Percentiles rank a stretch among this genome's conserved stretches.
These are phyloP conservation scores for Bergia sp. DNA, from an alignment of 92 coral and sea anemone genomes.

Conservation along the genomic window DNA sequence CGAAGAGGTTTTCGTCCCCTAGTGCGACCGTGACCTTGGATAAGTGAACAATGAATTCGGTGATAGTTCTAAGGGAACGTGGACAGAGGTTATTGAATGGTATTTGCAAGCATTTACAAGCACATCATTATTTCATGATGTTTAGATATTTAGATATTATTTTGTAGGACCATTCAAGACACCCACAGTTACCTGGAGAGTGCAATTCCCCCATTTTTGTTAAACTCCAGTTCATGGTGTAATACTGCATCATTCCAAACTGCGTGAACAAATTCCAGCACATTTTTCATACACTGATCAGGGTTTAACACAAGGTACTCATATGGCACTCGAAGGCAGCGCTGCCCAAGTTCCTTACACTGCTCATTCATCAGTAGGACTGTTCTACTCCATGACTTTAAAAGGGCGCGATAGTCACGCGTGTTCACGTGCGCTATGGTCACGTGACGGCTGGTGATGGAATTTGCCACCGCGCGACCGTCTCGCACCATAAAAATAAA, in stretches of 20 bases:
- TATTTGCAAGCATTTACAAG: not conserved
- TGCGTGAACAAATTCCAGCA: conserved; percentile 70
- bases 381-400: conserved; percentile 76
- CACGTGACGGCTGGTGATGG: conserved; percentile 73
- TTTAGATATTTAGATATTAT: no score
- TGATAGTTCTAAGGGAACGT: no score
- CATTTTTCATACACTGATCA: conserved; percentile 59
- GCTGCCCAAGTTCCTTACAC: conserved; percentile 65
- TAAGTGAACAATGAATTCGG: no score
- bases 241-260: conserved; percentile 86
- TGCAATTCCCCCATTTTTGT: conserved; percentile 77
- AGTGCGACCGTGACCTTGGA: no score
- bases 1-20: no score
- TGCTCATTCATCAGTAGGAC: conserved; percentile 68
- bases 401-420: conserved; percentile 59
- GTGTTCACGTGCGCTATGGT: conserved; percentile 71
- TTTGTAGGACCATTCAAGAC: not conserved
- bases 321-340: conserved; percentile 80
- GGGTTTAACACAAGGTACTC: conserved; percentile 88
- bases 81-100: no score
- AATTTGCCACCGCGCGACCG: conserved; percentile 91
- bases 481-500: conserved; percentile 93
- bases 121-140: not conserved
- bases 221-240: conserved; percentile 75
- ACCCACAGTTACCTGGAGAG: conserved; percentile 71